Evolutionary conservation across 53 echinoderm and acorn worm species (phyloP).

Genomic region (Patiria pectinifera): DNA sequence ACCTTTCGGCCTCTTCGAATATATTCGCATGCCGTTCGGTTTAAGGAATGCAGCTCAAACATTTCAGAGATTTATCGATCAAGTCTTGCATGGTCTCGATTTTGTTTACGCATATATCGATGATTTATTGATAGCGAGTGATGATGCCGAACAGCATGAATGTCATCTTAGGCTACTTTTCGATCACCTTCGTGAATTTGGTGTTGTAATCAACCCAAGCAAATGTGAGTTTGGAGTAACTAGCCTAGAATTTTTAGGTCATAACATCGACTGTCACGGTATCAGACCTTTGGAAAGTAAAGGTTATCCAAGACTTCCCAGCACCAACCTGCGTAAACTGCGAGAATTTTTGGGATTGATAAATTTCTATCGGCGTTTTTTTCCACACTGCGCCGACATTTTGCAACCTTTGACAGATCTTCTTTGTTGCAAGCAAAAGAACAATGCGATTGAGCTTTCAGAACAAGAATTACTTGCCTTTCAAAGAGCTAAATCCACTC

Average conservation of each 20-base stretch:
- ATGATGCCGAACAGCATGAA: conserved; percentile 31
- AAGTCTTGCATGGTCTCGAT: conserved; percentile 22
- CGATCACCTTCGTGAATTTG: background rate
- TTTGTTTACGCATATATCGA: background rate
- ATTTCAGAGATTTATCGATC: conserved; percentile 47
- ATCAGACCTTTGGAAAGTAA: conserved; percentile 5
- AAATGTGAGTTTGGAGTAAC: conserved; percentile 14
- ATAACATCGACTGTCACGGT: background rate
- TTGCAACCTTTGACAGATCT: background rate
- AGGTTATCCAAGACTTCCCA: background rate
- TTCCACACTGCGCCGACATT: background rate
- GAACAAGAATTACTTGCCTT: conserved; percentile 15
- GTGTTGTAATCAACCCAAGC: conserved; percentile 8
- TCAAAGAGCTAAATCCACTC: conserved; percentile 5
- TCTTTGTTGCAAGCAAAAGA: background rate
- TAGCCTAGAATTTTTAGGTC: background rate
- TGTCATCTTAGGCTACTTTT: conserved; percentile 36
- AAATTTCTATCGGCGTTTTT: too few relatives aligned
- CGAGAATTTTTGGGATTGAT: too few relatives aligned
- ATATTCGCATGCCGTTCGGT: conserved; percentile 37
- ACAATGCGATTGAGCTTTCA: background rate
- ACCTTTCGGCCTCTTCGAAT: conserved; percentile 32
- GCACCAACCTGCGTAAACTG: too few relatives aligned
- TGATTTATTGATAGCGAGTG: conserved; percentile 50
- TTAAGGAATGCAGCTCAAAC: conserved; percentile 14